Evolutionary conservation across 2,888 invertebrate species (phyloP), one percentile per base, ranked within the genome.

Genomic region (Metacarcinus magister): DNA sequence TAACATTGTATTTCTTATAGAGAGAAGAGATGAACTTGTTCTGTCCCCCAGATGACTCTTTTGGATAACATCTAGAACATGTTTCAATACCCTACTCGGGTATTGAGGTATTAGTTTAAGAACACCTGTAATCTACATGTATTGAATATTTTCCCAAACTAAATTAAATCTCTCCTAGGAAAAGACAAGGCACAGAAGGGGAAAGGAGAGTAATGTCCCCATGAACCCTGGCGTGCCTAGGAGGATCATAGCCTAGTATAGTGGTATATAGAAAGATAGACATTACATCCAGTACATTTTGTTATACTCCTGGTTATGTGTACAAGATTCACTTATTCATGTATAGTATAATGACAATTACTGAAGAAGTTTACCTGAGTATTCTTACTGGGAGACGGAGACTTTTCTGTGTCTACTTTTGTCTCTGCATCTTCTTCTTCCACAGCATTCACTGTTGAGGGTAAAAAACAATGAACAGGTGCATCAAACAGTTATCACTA

Each of bases 381-480:
- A 75, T 92, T 92, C 82, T 87, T 92, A 32, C n/a, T 32, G 28
- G 67, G 16, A 75, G 75, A 75, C 10, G 67, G 16, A 75, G 75
- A 75, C 10, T 75, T 75, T 75, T 75, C 75, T 28, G 5, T 75
- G 75, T 8, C 28, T 28, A 32, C 44, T 48, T 93, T 93, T 43
- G 39, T 16, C 10, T 87, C 39, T 39, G 87, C 90, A 28, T 93
- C 95, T 67, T 95, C 95, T n/a, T 54, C 43, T 23, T 94, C 93
- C 3, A 95, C 67, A 44, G 39, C 93, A 44, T 93, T 94, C n/a
- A 95, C 95, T 95, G 43, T 39, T 89, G 87, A 46, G 0, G 92
- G 19, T 16, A 82, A 2, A 82, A 82, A 92, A 23, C 19, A 92
- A 82, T 28, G n/a, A 54, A 28, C 48, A 48, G 23, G 28, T n/a